Evolutionary conservation across 2,113 vertebrate species (phyloP).

Genomic region (Hiodon alosoides): DNA sequence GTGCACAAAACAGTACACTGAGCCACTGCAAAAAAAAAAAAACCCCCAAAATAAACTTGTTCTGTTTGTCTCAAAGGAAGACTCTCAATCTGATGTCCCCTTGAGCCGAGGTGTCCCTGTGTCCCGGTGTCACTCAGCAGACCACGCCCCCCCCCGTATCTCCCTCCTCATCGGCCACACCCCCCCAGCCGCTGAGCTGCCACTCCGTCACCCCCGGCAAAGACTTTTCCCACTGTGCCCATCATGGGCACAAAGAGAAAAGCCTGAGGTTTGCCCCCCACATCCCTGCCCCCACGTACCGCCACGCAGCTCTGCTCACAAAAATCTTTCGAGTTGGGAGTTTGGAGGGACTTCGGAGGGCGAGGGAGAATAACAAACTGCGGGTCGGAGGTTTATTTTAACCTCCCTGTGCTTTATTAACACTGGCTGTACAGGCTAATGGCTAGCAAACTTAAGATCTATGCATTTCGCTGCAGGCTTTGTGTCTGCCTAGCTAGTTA

Average conservation of each 20-base stretch:
- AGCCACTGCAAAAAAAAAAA: no score
- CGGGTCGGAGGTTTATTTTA: slow-evolving; percentile 50
- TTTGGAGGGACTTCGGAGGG: slow-evolving; percentile 32
- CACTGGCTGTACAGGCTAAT: slow-evolving; percentile 43
- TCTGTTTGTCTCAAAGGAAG: no score
- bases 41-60: no score
- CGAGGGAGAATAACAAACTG: slow-evolving; percentile 52
- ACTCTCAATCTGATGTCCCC: no score
- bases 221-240: slow-evolving; percentile 35
- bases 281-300: slow-evolving; percentile 28
- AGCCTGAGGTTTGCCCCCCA: slow-evolving; percentile 43
- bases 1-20: no score
- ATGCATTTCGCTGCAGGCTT: slow-evolving; percentile 34
- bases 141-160: not conserved
- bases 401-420: slow-evolving; percentile 48
- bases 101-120: no score
- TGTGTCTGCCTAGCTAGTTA: slow-evolving; percentile 27
- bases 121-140: not conserved
- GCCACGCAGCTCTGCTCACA: slow-evolving; percentile 37
- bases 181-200: no score
- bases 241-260: slow-evolving; percentile 43
- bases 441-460: no score
- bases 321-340: slow-evolving; percentile 35
- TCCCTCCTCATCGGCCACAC: not conserved
- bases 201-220: no score